phyloP scores from a whole-genome alignment of 2,888 invertebrate species.

The Cataglyphis livida region DNA sequence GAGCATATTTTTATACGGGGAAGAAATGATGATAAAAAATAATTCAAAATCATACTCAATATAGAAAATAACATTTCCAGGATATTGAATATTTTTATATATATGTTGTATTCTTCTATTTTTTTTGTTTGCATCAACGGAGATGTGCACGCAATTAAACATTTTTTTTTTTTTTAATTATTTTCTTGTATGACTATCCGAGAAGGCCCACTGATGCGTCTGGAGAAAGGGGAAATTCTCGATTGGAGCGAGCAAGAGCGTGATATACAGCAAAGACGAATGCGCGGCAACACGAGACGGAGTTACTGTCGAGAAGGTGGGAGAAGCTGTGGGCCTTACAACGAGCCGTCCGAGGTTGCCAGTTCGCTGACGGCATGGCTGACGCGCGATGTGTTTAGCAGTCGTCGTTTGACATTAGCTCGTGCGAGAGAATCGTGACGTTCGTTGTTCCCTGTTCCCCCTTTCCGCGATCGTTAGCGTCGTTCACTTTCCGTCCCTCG shows the following conservation, averaged over 20 bases:
- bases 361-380: conserved; percentile 71
- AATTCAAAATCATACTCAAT: background rate
- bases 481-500: background rate
- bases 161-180: conserved; percentile 6
- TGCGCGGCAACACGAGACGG: conserved; percentile 27
- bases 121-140: background rate
- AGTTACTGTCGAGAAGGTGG: conserved; percentile 52
- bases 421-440: conserved; percentile 46
- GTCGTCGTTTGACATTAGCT: conserved; percentile 68
- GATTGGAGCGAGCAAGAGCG: background rate
- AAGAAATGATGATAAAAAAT: background rate
- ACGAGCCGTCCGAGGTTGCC: conserved; percentile 74
- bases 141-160: background rate
- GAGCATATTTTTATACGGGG: background rate
- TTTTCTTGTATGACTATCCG: conserved; percentile 12
- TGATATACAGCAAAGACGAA: background rate
- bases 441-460: background rate
- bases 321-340: conserved; percentile 77
- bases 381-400: conserved; percentile 61
- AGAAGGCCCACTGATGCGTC: conserved; percentile 17
- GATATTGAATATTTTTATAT: background rate
- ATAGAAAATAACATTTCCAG: background rate
- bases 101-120: background rate
- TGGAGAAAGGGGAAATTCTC: conserved; percentile 44
- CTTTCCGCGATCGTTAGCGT: conserved; percentile 10